These are phyloP conservation scores for Drosophila santomea DNA, from an alignment of 1,140 invertebrate genomes.

Conservation along the genomic window DNA sequence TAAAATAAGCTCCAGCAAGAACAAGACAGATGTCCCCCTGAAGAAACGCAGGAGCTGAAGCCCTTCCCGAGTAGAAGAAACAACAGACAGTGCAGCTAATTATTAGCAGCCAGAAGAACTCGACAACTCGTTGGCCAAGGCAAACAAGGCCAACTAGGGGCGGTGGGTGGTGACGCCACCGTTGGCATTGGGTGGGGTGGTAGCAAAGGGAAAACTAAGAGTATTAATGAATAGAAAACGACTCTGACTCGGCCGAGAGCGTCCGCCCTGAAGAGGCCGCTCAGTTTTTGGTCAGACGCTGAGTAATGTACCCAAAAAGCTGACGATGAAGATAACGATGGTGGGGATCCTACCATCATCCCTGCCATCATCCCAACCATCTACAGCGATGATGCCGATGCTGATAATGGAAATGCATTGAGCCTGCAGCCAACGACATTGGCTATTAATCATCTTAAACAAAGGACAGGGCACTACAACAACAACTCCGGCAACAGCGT, in stretches of 20 bases:
- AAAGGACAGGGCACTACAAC: conserved; percentile 64
- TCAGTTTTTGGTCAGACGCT: conserved; percentile 60
- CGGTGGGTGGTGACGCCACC: no score
- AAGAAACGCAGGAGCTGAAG: conserved; percentile 22
- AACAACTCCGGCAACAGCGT: conserved; percentile 52
- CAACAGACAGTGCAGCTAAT: conserved; percentile 78
- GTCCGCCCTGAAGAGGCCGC: neutral
- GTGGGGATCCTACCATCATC: neutral
- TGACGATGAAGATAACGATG: conserved; percentile 46
- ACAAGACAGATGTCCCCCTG: conserved; percentile 1
- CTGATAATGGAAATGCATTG: conserved; percentile 78
- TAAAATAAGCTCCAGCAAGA: conserved; percentile 71
- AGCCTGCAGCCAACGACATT: conserved; percentile 73
- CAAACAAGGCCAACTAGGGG: conserved; percentile 47
- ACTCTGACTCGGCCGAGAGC: conserved; percentile 59
- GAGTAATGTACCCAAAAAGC: conserved; percentile 74
- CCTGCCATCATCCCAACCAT: neutral
- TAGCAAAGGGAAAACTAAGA: conserved; percentile 71
- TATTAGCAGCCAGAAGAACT: conserved; percentile 72
- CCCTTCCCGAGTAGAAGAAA: conserved; percentile 41
- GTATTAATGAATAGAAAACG: conserved; percentile 83
- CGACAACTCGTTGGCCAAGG: conserved; percentile 62
- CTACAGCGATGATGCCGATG: conserved; percentile 36
- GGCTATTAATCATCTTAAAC: conserved; percentile 83
- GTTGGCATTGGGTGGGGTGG: neutral